Percentiles rank a stretch among this genome's conserved stretches.
These are phyloP conservation scores for Phytoseiulus persimilis DNA, from an alignment of 2,888 invertebrate genomes.

Conservation along the genomic window DNA sequence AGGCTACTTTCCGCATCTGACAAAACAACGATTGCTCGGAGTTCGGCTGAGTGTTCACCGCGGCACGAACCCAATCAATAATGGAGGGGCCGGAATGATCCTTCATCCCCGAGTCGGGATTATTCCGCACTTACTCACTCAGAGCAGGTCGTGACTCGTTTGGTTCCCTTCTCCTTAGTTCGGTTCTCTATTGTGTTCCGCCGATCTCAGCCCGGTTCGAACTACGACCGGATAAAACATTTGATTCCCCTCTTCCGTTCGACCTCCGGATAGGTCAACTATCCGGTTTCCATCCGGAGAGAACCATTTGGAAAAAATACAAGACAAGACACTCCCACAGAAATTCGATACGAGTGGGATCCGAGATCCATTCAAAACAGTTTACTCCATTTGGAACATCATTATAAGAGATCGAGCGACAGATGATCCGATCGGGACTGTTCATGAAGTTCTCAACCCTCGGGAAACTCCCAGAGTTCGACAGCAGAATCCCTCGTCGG, in stretches of 20 bases:
- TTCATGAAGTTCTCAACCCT: not conserved
- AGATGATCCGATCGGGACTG: not conserved
- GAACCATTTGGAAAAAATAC: not conserved
- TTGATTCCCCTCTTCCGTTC: not conserved
- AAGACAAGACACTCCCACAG: not conserved
- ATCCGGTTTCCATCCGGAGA: not conserved
- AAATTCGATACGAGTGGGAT: not conserved
- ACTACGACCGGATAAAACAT: not conserved
- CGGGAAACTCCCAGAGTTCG: not conserved
- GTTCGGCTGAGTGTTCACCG: not conserved
- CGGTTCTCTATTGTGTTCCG: not conserved
- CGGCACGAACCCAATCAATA: not conserved
- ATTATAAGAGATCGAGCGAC: not conserved
- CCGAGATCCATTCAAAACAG: not conserved
- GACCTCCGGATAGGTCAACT: not conserved
- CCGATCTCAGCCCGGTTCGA: not conserved
- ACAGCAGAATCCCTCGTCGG: not conserved
- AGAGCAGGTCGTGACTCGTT: not conserved
- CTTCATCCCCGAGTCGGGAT: not conserved
- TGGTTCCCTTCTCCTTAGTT: not conserved
- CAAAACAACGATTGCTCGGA: not conserved
- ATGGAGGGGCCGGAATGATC: not conserved
- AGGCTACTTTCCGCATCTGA: not conserved
- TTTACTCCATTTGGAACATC: not conserved
- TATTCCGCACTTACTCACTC: not conserved